Base-by-base conservation (phyloP, 1,140 invertebrate genomes). In the Phymorhynchus buccinoides region DNA sequence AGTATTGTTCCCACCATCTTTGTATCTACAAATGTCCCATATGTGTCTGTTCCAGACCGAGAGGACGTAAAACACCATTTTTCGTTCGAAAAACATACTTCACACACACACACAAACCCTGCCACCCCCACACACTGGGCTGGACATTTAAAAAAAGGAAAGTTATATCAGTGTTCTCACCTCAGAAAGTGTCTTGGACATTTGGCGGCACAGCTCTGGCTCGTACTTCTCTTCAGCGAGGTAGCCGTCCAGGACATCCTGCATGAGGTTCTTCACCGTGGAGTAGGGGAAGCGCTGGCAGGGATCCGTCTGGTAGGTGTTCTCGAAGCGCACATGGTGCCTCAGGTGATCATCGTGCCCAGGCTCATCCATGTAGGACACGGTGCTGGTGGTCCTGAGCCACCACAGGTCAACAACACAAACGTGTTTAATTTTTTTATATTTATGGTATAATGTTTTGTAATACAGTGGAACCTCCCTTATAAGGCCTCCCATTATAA, bases 181-280 rank as follows among this genome's bases (percentile, higher is more conserved):
- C 87, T 93, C 92, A 66, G 92, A 92, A 27, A 93, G 86, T 78
- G 91, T 93, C 88, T 93, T 93, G 1, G 91, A 89, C 92, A 93
- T 92, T 52, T 91, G 90, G 84, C 89, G 88, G 85, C 92, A 93
- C 6, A 93, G 83, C 81, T 93, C 91, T 78, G 92, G 90, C 77
- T 92, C 90, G 84, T 93, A 93, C 83, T 88, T 89, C 79, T 93
- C 92, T 32, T 93, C 91, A 22, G 89, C 88, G 35, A 93, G 83
- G 68, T 92, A 93, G 14, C 90, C 88, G 80, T 93, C 92, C 56
- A 93, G 79, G 1, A 90, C 91, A 85, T 93, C 92, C 81, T 87
- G 88, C 22, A 93, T 91, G 52, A 93, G 90, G 77, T 89, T 90
- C 80, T 88, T 87, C 6, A 93, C 88, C 52, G 84, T 86, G 37